Conservation (phyloP, 1,140 invertebrate genomes). For the Penaeus chinensis region DNA sequence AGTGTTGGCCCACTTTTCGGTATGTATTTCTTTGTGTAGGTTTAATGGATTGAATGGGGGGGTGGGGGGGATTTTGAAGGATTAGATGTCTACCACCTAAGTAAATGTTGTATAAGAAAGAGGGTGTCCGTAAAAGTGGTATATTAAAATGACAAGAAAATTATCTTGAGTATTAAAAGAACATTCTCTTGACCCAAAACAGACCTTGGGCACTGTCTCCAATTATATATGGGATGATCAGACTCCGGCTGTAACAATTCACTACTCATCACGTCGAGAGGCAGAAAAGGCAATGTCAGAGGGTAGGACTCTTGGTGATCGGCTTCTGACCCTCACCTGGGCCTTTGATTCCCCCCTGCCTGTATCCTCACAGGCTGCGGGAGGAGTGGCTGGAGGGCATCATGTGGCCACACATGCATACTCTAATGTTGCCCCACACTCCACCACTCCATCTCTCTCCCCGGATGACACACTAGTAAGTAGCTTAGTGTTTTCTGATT, state of each 20-base stretch:
- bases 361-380: not conserved
- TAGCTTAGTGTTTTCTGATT: not conserved
- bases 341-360: conserved; percentile 54
- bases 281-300: conserved; percentile 78
- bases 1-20: conserved; percentile 79
- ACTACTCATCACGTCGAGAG: conserved; percentile 79
- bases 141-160: not conserved
- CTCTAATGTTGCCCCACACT: conserved; percentile 36
- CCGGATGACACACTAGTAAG: conserved; percentile 51
- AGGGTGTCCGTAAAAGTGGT: not conserved
- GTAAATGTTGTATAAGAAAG: not conserved
- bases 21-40: conserved; percentile 68
- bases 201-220: conserved; percentile 81
- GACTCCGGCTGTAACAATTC: conserved; percentile 77
- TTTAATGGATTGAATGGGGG: not conserved
- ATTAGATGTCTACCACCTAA: not conserved
- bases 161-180: conserved; percentile 2
- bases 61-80: not conserved
- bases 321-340: conserved; percentile 69
- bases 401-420: conserved; percentile 39
- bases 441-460: conserved; percentile 46
- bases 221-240: conserved; percentile 77
- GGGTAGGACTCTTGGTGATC: conserved; percentile 77
- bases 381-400: not conserved
- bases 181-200: conserved; percentile 64